phyloP scores from a whole-genome alignment of 2,113 vertebrate genomes.

The Loxodonta africana region DNA sequence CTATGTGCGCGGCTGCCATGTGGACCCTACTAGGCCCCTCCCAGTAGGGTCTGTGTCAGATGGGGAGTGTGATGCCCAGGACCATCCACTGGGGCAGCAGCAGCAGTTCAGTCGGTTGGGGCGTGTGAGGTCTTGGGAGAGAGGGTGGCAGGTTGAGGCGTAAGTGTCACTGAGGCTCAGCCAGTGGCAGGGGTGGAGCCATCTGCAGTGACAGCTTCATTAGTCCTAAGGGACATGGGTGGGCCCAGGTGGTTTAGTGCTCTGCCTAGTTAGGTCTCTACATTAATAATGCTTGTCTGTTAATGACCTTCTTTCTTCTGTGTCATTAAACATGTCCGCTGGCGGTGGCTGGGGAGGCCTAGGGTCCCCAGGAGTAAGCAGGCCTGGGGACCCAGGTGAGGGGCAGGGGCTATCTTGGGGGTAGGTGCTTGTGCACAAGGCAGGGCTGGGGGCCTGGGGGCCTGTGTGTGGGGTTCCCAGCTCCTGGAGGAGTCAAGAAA shows the following conservation, averaged over 20 bases:
- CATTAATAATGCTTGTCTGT: conserved; percentile 41
- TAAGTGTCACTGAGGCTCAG: neutral
- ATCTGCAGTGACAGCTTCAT: neutral
- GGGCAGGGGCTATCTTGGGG: neutral
- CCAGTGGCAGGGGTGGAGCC: fast-evolving
- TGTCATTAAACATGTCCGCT: conserved; percentile 63
- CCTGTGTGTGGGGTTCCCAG: neutral
- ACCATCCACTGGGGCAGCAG: neutral
- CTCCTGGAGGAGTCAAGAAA: neutral
- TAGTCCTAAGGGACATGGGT: neutral
- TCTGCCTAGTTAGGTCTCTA: conserved; percentile 17
- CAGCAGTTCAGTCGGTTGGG: too few relatives aligned
- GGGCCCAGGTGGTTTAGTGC: neutral
- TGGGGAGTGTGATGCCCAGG: too few relatives aligned
- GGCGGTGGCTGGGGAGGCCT: neutral
- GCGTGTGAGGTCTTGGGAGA: too few relatives aligned
- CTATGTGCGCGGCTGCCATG: neutral
- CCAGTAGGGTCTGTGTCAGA: neutral
- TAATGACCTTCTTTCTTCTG: conserved; percentile 65
- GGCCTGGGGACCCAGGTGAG: too few relatives aligned
- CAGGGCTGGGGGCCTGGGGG: neutral
- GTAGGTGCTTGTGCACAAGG: neutral
- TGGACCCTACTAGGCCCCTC: neutral
- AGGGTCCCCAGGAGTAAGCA: neutral
- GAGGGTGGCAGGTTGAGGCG: neutral